Conservation (phyloP, 1,140 invertebrate genomes). For the Carposina sasakii region DNA sequence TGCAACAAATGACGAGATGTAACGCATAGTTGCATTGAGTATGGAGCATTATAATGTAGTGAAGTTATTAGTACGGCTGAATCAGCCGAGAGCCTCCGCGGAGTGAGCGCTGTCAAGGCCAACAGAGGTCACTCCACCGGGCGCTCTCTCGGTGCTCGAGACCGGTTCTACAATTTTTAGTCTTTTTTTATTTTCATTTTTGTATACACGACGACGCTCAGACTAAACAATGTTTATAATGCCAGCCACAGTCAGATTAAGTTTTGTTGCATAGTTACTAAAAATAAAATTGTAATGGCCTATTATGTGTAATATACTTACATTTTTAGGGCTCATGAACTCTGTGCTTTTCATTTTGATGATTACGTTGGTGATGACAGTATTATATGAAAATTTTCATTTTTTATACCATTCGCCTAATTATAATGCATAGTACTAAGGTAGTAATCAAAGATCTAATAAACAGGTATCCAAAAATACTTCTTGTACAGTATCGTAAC, state of each 20-base stretch:
- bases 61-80: constrained; percentile 68
- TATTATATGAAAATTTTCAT: no score
- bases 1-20: constrained; percentile 28
- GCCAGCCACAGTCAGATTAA: constrained; percentile 59
- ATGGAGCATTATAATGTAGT: constrained; percentile 63
- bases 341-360: no score
- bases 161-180: constrained; percentile 72
- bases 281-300: no score
- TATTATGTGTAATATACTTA: no score
- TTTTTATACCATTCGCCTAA: no score
- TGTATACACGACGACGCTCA: constrained; percentile 70
- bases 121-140: constrained; percentile 69
- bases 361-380: no score
- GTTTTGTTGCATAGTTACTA: constrained; percentile 49
- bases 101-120: constrained; percentile 67
- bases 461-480: no score
- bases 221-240: constrained; percentile 72
- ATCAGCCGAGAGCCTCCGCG: constrained; percentile 47
- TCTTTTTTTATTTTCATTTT: constrained; percentile 72
- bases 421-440: no score
- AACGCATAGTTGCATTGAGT: constrained; percentile 47
- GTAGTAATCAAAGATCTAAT: no score
- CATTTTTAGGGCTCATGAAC: no score
- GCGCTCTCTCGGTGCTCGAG: constrained; percentile 62
- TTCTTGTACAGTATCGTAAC: no score